Percentiles rank a stretch among this genome's conserved stretches.
Conservation (phyloP, 1,140 invertebrate species). For the Polypedilum pembai region DNA sequence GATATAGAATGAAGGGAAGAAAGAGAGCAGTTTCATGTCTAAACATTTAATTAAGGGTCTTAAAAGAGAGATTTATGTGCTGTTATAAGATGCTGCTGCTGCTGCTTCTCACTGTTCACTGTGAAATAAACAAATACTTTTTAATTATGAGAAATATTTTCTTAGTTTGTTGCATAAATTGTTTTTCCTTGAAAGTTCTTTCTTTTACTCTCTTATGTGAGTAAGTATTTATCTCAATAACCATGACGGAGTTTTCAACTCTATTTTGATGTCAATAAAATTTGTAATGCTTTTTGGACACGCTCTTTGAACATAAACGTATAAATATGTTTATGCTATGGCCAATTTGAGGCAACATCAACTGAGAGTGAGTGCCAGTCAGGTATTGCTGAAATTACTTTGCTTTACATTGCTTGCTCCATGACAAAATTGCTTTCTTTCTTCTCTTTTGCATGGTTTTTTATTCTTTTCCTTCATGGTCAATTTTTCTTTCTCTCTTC, state of each 20-base stretch:
- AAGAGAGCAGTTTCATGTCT: background rate
- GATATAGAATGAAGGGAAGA: background rate
- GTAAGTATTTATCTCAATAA: constrained; percentile 17
- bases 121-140: background rate
- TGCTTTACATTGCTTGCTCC: background rate
- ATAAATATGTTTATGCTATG: background rate
- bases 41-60: constrained; percentile 28
- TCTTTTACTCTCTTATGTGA: background rate
- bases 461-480: background rate
- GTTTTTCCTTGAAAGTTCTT: too few relatives aligned
- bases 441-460: background rate
- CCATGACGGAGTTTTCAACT: constrained; percentile 25
- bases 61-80: constrained; percentile 18
- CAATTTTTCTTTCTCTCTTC: background rate
- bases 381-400: constrained; percentile 6
- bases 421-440: background rate
- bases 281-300: constrained; percentile 23
- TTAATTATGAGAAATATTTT: too few relatives aligned
- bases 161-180: too few relatives aligned
- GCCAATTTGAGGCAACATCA: constrained; percentile 7
- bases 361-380: background rate
- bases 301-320: constrained; percentile 23
- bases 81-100: background rate
- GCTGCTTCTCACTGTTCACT: background rate
- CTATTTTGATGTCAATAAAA: constrained; percentile 28